Evolutionary conservation across 2,888 invertebrate genomes (phyloP), one percentile per base, ranked within the genome.

Genomic region (Plebejus argus): DNA sequence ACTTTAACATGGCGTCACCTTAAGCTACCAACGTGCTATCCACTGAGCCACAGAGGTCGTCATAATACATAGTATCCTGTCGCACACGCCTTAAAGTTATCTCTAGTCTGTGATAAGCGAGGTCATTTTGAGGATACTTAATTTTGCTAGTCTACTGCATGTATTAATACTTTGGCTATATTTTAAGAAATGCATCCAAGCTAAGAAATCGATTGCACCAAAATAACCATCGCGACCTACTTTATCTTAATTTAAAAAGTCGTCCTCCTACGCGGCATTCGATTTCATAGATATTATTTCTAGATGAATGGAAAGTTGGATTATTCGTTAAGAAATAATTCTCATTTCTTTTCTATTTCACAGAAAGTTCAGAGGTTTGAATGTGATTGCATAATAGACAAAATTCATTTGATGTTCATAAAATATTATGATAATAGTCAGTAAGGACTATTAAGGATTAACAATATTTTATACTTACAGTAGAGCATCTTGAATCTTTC

Each of bases 111-210:
- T 6, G 35, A 6, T 35, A 6, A 6, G 39, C 39, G 39, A 39
- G 2, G 6, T 39, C 8, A 39, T 15, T 49, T 15, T 49, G 12
- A 49, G 49, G 3, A 45, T 35, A 39, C 39, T 35, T 35, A 8
- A 10, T 15, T 18, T 18, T 18, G 5, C 18, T 53, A 53, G 10
- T 12, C 18, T 53, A 53, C 53, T 53, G 45, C 10, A 45, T 12
- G 45, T 3, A 18, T 53, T 53, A 18, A 53, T 18, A 18, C 53
- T 18, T 18, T 53, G 18, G 53, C 77, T 78, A 79, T 84, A 82
- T 82, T 83, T 83, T 87, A 80, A 85, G 85, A 83, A 86, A 83
- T 88, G 88, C 87, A 89, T 88, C 87, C 83, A 83, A 84, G 82
- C 79, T 82, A 82, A 79, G 66, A 83, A 81, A 88, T 89, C 87